Base-by-base conservation (phyloP, 2,113 vertebrate species). In the Pseudolaguvia tuberculata region DNA sequence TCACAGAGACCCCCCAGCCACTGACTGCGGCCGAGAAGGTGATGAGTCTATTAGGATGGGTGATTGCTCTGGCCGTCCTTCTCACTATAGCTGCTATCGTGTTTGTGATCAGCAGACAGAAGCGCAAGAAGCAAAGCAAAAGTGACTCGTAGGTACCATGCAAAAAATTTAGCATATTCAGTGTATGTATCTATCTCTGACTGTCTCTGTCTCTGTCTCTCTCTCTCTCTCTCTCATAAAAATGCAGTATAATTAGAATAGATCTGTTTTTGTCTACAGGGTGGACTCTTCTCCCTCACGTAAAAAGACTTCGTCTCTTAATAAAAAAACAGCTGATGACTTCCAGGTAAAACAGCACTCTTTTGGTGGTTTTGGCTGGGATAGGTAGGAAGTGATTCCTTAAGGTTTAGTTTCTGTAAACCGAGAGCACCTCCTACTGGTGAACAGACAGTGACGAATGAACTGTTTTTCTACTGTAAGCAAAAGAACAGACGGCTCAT, bases 101-200 rank as follows among this genome's bases (percentile, higher is more conserved):
- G n/a, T 83, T 90, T 55, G 79, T 91, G 69, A 86, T 90, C 72
- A 91, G 88, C 77, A 88, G 88, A 81, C 88, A 86, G 82, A 87
- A 86, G 69, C 57, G 20, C 55, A 77, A 51, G 21, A 78, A 80
- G 47, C 88, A 87, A 76, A 61, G 68, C 15, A 83, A 87, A 25
- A 61, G 80, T 63, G 51, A 85, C 77, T 86, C 83, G 90, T 91
- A 86, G 7, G 90, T 88, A 81, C 61, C 65, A 29, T 50, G 23
- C 47, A 35, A 50, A 11, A 10, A 1, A 13, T 23, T 7, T 68
- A 48, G 52, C 21, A 62, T 9, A 23, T 4, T 27, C n/a, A n/a
- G 2, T 8, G 5, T 18, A 14, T 69, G n/a, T 23, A 4, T 13
- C 23, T 10, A 35, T 35, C 3, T 35, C 3, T 35, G 6, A 4